Percentiles rank a stretch among this genome's conserved stretches.
Evolutionary conservation across 1,140 invertebrate genomes (phyloP).

Genomic region (Wiebesia pumilae): DNA sequence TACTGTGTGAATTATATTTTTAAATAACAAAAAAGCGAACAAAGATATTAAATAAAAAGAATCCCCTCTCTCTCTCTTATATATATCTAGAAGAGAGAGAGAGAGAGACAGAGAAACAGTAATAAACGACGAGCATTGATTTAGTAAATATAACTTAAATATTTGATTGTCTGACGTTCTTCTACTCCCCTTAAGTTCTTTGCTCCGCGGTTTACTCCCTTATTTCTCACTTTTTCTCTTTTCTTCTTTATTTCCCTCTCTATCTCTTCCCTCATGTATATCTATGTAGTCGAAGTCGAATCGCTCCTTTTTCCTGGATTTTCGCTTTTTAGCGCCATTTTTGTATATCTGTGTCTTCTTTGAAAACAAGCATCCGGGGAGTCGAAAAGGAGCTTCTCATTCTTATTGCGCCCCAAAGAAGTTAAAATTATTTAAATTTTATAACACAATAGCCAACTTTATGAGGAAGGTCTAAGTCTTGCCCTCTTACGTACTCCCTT

Average conservation of each 20-base stretch:
- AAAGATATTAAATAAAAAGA: neutral
- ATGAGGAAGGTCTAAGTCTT: constrained; percentile 60
- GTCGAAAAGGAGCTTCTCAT: neutral
- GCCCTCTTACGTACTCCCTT: constrained; percentile 2
- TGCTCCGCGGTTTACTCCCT: neutral
- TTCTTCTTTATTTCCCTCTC: neutral
- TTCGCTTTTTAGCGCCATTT: constrained; percentile 50
- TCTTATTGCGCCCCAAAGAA: constrained; percentile 56
- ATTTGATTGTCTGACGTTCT: constrained; percentile 62
- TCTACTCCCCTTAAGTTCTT: constrained; percentile 40
- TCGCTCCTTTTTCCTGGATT: constrained; percentile 47
- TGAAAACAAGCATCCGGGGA: neutral
- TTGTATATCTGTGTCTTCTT: neutral
- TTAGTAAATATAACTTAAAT: constrained; percentile 70
- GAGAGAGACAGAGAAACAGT: neutral
- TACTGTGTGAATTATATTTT: neutral
- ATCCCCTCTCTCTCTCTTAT: neutral
- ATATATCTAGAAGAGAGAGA: neutral
- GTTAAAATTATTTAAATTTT: constrained; percentile 74
- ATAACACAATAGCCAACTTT: constrained; percentile 74
- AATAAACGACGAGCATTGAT: constrained; percentile 48
- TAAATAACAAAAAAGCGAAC: neutral
- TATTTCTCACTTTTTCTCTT: neutral
- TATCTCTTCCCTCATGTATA: neutral
- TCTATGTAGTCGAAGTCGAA: neutral